Base-by-base conservation (phyloP, 2,113 vertebrate genomes). In the Pholis gunnellus region DNA sequence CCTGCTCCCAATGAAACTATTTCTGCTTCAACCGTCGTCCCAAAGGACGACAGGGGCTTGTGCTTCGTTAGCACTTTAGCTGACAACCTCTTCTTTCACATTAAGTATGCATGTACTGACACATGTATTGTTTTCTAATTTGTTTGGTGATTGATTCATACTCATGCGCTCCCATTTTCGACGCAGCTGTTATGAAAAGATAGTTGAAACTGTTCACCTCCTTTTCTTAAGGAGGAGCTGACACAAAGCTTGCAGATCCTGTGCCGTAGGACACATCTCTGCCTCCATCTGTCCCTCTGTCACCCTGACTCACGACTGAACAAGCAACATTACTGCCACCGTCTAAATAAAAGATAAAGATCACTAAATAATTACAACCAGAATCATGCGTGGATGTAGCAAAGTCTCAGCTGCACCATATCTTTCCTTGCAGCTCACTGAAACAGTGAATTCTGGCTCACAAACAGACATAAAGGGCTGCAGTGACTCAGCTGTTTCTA, bases 401-500 rank as follows among this genome's bases (percentile, higher is more conserved):
- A 0, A 17, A 20, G 11, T 31, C 14, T 63, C 15, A 1, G 31
- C n/a, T 50, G 22, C 52, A 40, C 15, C 36, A 6, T 2, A n/a
- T 9, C 36, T 59, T 2, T 22, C 6, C 27, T 10, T 29, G 9
- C 29, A n/a, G 46, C 15, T 67, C 27, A 63, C 25, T 31, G 10
- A 65, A 60, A 52, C 74, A 31, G 59, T 44, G 31, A 65, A 20
- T 29, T 69, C 59, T 63, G 57, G 63, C 68, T 86, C 18, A 22
- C 57, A 77, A 25, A 34, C 44, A 44, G 70, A 73, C 67, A 25
- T 4, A 22, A 42, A 48, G 57, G 56, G 66, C 93, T 84, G 86
- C 89, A 86, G 88, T 94, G 93, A 94, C 88, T 94, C 94, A 91
- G 92, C 93, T 69, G 71, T 81, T 93, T 92, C 18, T 77, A 25